Evolutionary conservation across 2,797 vertebrate genomes (phyloP).

Genomic region (Acanthopagrus latus): DNA sequence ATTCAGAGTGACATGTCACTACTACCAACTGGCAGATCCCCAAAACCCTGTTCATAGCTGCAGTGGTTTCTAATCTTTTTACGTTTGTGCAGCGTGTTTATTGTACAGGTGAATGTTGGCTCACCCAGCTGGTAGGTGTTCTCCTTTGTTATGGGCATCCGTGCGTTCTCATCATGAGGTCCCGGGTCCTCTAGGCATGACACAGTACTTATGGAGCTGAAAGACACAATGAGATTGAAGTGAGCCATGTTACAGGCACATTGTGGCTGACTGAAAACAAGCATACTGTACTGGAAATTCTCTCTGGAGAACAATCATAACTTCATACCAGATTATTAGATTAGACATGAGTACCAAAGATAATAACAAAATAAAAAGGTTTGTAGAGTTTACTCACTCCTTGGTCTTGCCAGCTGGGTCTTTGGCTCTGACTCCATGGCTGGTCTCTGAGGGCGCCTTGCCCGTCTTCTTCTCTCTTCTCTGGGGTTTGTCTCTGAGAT

Average conservation of each 20-base stretch:
- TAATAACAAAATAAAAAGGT: not conserved
- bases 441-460: conserved; percentile 81
- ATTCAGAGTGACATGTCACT: too few relatives aligned
- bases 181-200: conserved; percentile 86
- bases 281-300: not conserved
- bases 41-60: too few relatives aligned
- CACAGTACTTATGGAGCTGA: conserved; percentile 86
- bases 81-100: not conserved
- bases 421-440: conserved; percentile 80
- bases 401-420: conserved; percentile 78
- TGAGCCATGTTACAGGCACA: not conserved
- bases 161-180: conserved; percentile 82
- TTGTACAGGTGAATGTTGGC: conserved; percentile 9
- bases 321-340: too few relatives aligned
- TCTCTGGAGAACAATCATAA: not conserved
- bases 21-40: too few relatives aligned
- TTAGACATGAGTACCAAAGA: not conserved
- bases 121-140: conserved; percentile 89
- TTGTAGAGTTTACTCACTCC: conserved; percentile 81
- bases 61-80: too few relatives aligned
- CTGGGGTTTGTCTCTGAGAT: conserved; percentile 75
- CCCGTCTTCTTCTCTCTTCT: conserved; percentile 81
- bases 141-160: conserved; percentile 79
- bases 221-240: conserved; percentile 22
- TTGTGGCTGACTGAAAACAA: not conserved